These are phyloP conservation scores for Penelope pileata DNA, from an alignment of 2,113 vertebrate genomes.

Conservation along the genomic window DNA sequence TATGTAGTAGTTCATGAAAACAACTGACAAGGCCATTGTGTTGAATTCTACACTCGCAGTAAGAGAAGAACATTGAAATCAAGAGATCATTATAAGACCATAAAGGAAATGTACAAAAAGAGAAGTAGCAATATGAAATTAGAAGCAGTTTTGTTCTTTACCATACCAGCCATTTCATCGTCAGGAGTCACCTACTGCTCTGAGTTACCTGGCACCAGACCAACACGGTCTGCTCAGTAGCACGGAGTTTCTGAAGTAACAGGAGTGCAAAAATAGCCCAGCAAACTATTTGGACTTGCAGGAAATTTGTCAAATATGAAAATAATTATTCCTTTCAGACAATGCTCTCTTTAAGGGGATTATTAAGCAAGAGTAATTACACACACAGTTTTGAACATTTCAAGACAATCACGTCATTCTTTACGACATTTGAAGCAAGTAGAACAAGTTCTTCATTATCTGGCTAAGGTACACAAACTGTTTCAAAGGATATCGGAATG, in stretches of 20 bases:
- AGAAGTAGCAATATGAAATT: background rate
- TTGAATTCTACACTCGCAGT: background rate
- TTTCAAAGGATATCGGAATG: background rate
- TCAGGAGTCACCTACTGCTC: constrained; percentile 25
- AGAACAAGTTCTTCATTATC: background rate
- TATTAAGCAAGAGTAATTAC: background rate
- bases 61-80: background rate
- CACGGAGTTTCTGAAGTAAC: background rate
- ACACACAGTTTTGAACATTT: background rate
- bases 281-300: background rate
- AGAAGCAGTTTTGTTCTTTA: background rate
- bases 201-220: background rate
- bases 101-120: background rate
- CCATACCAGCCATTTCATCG: background rate
- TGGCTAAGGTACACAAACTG: background rate
- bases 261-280: constrained; percentile 6
- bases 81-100: background rate
- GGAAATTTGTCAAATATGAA: background rate
- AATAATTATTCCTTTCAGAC: background rate
- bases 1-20: background rate
- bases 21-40: background rate
- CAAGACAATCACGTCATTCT: background rate
- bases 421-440: background rate
- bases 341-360: background rate
- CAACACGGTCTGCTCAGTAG: background rate